These are phyloP conservation scores for Artibeus jamaicensis DNA, from an alignment of 2,797 vertebrate genomes.

Conservation along the genomic window DNA sequence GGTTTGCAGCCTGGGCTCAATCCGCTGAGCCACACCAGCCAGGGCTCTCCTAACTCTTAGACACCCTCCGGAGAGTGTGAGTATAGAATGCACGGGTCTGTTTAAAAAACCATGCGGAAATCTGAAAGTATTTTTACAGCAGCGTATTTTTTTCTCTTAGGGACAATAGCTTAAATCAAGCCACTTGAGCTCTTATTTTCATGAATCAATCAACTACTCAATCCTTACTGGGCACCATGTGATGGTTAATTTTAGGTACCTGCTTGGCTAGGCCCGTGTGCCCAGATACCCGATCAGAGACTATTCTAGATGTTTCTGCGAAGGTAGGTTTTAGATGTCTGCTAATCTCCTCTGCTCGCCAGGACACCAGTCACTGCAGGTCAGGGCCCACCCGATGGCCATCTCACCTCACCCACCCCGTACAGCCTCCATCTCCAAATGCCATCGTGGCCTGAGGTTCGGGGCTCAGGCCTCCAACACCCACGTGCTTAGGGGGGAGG, in stretches of 20 bases:
- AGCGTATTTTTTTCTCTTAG: background rate
- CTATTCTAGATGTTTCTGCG: background rate
- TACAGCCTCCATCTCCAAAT: no score
- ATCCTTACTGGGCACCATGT: background rate
- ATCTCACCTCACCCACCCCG: background rate
- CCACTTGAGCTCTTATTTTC: background rate
- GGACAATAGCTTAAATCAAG: background rate
- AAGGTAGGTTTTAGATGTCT: background rate
- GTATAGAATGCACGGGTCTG: background rate
- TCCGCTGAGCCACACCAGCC: no score
- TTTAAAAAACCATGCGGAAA: background rate
- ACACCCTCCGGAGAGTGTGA: background rate
- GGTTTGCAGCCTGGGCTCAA: no score
- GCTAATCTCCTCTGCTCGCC: background rate
- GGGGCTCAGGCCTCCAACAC: background rate
- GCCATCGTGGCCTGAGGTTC: no score
- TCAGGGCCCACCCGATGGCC: background rate
- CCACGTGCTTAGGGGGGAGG: background rate
- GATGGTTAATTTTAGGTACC: background rate
- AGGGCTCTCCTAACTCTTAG: background rate
- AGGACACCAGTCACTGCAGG: background rate
- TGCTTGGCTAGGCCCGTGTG: background rate
- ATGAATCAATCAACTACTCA: background rate
- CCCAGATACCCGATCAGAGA: background rate
- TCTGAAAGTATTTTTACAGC: slow-evolving; percentile 12